Percentiles rank a stretch among this genome's conserved stretches.
Conservation (phyloP, 2,888 invertebrate genomes). For the Trimorus sp. region DNA sequence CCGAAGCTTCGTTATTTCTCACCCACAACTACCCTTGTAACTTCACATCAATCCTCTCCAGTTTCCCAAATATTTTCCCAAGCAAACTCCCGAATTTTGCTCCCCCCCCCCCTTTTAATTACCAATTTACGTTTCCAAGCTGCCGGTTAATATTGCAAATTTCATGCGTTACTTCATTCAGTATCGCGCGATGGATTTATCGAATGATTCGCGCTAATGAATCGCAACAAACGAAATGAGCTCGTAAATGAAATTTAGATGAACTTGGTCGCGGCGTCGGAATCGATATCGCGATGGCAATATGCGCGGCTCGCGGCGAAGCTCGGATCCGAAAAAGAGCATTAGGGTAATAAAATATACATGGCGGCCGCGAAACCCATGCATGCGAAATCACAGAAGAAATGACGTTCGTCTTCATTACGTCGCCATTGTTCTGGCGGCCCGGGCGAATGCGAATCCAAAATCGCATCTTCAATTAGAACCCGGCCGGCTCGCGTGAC, state of each 20-base stretch:
- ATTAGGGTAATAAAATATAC: constrained; percentile 22
- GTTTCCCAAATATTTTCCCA: too few species aligned
- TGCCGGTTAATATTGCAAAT: too few species aligned
- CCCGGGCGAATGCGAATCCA: constrained; percentile 38
- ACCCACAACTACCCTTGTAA: too few species aligned
- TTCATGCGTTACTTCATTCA: too few species aligned
- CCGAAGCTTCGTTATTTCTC: too few species aligned
- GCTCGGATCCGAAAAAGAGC: constrained; percentile 6
- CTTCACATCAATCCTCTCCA: too few species aligned
- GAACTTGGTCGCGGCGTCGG: not conserved
- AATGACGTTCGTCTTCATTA: constrained; percentile 56
- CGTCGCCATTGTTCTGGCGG: constrained; percentile 35
- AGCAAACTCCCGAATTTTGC: too few species aligned
- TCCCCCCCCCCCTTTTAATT: too few species aligned
- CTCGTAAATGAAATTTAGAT: constrained; percentile 2
- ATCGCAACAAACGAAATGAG: not conserved
- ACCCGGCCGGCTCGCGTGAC: constrained; percentile 55
- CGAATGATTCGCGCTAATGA: not conserved
- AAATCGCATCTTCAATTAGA: constrained; percentile 62
- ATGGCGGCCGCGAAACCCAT: constrained; percentile 18
- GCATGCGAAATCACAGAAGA: constrained; percentile 42
- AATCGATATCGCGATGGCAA: not conserved
- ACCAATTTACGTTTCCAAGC: too few species aligned
- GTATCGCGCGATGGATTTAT: too few species aligned
- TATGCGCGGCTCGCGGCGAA: not conserved